Conservation (phyloP, 23 tunicate species). For the Phallusia fumigata region DNA sequence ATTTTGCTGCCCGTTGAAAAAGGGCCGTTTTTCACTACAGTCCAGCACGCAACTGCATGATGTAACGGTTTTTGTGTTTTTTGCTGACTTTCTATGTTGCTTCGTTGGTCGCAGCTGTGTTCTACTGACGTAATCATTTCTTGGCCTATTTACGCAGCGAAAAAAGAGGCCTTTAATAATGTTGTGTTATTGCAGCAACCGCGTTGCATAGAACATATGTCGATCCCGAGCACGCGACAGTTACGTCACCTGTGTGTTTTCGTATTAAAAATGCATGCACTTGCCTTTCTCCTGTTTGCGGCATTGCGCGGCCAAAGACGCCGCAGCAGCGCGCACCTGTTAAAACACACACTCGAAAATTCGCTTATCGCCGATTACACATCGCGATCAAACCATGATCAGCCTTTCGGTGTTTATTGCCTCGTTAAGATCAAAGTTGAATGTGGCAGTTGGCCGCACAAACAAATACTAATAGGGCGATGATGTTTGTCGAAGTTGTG, state of each 20-base stretch:
- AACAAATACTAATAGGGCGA: not conserved
- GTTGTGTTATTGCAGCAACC: not conserved
- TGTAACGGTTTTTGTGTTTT: too few species aligned
- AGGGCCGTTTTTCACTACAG: too few species aligned
- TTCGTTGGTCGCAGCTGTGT: too few species aligned
- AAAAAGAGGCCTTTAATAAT: not conserved
- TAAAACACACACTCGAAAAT: not conserved
- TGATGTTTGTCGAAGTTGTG: not conserved
- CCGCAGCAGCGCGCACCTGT: not conserved
- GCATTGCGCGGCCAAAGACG: too few species aligned
- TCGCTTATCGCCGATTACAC: not conserved
- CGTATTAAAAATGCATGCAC: constrained; percentile 1
- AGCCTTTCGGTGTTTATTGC: not conserved
- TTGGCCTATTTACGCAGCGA: too few species aligned
- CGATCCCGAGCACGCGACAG: not conserved
- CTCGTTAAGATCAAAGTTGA: not conserved
- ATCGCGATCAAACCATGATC: not conserved
- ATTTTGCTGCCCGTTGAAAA: too few species aligned
- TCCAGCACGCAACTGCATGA: too few species aligned
- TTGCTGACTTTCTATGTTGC: too few species aligned
- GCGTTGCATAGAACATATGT: not conserved
- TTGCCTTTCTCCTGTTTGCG: not conserved
- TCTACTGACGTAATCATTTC: too few species aligned
- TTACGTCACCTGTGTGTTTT: not conserved
- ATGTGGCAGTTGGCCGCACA: not conserved